Percentiles rank a stretch among this genome's conserved stretches.
Conservation (phyloP, 1,140 invertebrate species). For the Pseudachorutes palmiensis region DNA sequence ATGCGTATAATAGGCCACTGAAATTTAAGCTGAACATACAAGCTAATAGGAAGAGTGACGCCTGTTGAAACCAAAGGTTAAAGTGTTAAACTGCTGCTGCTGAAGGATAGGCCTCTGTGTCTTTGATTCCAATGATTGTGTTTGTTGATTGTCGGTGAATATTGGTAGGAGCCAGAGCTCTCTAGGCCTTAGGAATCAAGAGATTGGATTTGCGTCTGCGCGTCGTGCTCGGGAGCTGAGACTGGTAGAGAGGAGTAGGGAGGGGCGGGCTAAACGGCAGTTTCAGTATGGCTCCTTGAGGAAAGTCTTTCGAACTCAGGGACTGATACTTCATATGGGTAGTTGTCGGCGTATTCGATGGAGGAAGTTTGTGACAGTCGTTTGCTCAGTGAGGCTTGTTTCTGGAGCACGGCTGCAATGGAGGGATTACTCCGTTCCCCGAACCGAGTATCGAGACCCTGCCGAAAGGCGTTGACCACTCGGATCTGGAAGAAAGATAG, state of each 20-base stretch:
- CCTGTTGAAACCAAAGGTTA: no score
- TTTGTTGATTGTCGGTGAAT: no score
- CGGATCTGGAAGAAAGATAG: constrained; percentile 71
- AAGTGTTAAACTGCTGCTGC: no score
- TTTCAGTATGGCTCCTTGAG: constrained; percentile 85
- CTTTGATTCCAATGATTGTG: no score
- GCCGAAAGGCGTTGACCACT: constrained; percentile 98
- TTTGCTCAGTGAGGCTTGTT: constrained; percentile 81
- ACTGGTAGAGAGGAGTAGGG: background rate
- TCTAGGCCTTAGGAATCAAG: background rate
- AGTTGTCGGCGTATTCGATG: constrained; percentile 82
- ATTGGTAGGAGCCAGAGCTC: no score
- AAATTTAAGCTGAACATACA: no score
- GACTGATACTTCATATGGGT: constrained; percentile 74
- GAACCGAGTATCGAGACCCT: constrained; percentile 89
- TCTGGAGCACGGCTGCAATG: constrained; percentile 78
- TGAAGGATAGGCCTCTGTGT: no score
- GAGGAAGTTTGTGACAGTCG: constrained; percentile 81
- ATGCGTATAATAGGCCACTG: no score
- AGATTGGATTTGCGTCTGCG: background rate
- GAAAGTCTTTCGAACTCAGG: constrained; percentile 81
- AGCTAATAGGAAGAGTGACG: no score
- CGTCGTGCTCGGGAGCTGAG: background rate
- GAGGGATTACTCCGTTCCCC: constrained; percentile 81
- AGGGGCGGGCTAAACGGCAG: constrained; percentile 62